Evolutionary conservation across 2,888 invertebrate genomes (phyloP), one percentile per base, ranked within the genome.

Genomic region (Drosophila cognata): DNA sequence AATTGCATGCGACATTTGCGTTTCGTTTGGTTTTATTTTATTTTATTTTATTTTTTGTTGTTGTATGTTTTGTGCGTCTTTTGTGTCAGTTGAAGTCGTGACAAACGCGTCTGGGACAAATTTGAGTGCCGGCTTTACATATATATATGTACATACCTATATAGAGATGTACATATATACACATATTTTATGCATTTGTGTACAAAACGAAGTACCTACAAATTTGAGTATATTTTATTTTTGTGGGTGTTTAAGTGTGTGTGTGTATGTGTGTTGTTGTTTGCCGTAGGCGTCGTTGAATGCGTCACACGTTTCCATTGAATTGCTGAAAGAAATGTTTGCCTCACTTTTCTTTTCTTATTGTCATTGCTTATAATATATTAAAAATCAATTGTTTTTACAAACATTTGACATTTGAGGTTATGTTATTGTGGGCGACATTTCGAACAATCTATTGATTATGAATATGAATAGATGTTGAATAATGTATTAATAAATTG

Each of bases 1-100:
- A 88, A 84, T 83, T 88, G 81, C 84, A 83, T 78, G 82, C 84
- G 82, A 81, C 82, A 58, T 75, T 86, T 86, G 18, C 33, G 81
- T 81, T 65, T 51, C 29, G 72, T 77, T 67, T 53, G 35, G 38
- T 41, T 67, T 53, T 46, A 31, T 71, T 63, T 57, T 43, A 29
- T 46, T 25, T 3, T 25, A 7, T 1, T 50, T 28, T 6, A 1
- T 25, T 33, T 33, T 35, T 46, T 67, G n/a, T n/a, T 72, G 11
- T 28, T 41, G 43, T 56, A 48, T 53, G 35, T 61, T 58, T 62
- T 59, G 48, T 52, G 31, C 55, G 58, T 56, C 84, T 81, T 87
- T 86, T 86, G 87, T 82, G 74, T 68, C 68, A 55, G 56, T 50
- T 68, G 61, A 66, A 60, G 81, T 84, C 83, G 82, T 87, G 83